A percentile compares a stretch with the other conserved stretches of the same genome.
These are phyloP conservation scores for Chaitophorus viminalis DNA, from an alignment of 2,888 invertebrate genomes.

Conservation along the genomic window DNA sequence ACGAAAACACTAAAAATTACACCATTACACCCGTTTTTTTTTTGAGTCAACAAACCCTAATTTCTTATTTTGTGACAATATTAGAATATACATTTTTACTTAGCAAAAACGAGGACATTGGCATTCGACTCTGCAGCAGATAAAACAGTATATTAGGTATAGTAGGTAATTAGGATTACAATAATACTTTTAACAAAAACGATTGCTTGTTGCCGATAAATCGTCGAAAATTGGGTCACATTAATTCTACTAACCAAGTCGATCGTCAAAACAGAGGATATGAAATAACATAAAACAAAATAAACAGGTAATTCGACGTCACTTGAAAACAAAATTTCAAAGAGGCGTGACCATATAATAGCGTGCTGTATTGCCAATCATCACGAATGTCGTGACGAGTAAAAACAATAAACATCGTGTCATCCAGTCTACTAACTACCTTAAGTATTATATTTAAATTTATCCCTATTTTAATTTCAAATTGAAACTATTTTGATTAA, in stretches of 20 bases:
- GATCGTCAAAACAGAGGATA: neutral
- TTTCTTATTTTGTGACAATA: neutral
- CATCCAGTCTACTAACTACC: neutral
- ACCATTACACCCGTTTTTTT: neutral
- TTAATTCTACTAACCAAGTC: neutral
- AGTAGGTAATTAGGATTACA: neutral
- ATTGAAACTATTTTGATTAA: neutral
- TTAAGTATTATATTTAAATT: no score
- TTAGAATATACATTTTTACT: neutral
- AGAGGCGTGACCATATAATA: constrained; percentile 30
- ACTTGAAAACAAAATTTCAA: neutral
- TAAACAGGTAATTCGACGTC: neutral
- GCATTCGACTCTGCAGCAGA: neutral
- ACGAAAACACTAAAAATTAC: neutral
- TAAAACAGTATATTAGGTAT: no score
- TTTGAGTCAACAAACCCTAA: no score
- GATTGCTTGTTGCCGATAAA: neutral
- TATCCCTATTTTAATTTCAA: neutral
- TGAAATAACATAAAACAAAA: no score
- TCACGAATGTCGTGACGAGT: constrained; percentile 29
- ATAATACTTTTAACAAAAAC: neutral
- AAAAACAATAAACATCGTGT: neutral
- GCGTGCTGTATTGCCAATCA: neutral
- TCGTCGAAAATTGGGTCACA: neutral
- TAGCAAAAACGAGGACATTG: neutral